Conservation (phyloP, 2,797 vertebrate species). For the Apogon talboti region DNA sequence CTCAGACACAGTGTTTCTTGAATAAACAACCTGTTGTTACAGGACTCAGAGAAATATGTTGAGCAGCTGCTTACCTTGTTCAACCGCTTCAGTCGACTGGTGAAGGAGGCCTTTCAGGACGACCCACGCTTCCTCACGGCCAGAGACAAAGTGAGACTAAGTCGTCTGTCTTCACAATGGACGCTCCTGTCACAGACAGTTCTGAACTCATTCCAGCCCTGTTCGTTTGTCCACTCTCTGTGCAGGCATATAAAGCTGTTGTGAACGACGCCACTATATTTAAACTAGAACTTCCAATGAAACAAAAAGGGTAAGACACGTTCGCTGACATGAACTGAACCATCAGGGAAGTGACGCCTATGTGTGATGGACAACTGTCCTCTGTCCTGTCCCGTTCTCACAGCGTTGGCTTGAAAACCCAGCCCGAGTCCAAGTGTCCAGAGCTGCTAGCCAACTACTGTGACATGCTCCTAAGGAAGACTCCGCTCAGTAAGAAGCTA, state of each 20-base stretch:
- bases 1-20: too few species aligned
- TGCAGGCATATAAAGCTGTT: conserved; percentile 95
- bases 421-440: conserved; percentile 97
- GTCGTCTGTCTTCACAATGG: too few species aligned
- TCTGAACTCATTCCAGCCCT: too few species aligned
- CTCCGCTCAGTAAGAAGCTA: conserved; percentile 97
- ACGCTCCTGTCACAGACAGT: too few species aligned
- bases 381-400: too few species aligned
- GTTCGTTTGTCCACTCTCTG: too few species aligned
- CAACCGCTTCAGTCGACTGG: conserved; percentile 98
- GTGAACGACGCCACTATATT: conserved; percentile 99
- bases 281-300: conserved; percentile 96
- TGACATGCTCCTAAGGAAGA: conserved; percentile 98
- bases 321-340: too few species aligned
- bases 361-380: too few species aligned
- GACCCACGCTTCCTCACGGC: conserved; percentile 97
- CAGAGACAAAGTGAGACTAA: conserved; percentile 98
- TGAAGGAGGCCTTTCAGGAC: conserved; percentile 98
- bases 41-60: conserved; percentile 99
- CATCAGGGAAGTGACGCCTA: neutral
- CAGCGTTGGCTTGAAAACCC: conserved; percentile 96
- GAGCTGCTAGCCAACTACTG: conserved; percentile 98
- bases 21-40: conserved; percentile 33
- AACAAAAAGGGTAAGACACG: conserved; percentile 93
- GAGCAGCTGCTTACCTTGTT: conserved; percentile 95